Percentiles rank a stretch among this genome's conserved stretches.
These are phyloP conservation scores for Pantherophis guttatus DNA, from an alignment of 2,113 vertebrate species.

Conservation along the genomic window DNA sequence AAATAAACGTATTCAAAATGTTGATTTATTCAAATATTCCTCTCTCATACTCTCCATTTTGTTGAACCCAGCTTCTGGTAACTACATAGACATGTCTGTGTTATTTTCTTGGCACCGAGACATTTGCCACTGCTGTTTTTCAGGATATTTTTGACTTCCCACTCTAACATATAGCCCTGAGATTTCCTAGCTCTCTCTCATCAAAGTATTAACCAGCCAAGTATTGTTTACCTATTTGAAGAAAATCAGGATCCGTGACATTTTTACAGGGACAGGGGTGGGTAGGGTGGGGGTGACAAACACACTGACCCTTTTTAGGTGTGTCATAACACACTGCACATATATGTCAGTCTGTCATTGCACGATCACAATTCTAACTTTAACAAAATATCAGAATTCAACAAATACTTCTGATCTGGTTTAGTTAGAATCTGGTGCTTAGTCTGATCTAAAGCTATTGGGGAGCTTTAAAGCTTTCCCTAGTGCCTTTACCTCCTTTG, in stretches of 20 bases:
- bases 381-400: neutral
- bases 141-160: neutral
- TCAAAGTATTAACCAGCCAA: neutral
- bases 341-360: neutral
- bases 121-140: neutral
- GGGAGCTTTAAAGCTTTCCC: neutral
- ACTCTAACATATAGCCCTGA: neutral
- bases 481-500: neutral
- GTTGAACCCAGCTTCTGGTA: neutral
- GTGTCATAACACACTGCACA: neutral
- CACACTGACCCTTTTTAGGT: neutral
- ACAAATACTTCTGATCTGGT: neutral
- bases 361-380: neutral
- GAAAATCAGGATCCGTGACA: neutral
- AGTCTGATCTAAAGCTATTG: neutral
- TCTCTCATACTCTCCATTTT: neutral
- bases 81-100: neutral
- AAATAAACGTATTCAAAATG: neutral
- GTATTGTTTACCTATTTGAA: neutral
- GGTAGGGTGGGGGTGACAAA: neutral
- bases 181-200: neutral
- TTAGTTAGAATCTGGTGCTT: neutral
- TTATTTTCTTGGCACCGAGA: neutral
- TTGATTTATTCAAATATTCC: neutral
- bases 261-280: neutral